Percentiles rank a stretch among this genome's conserved stretches.
phyloP scores from a whole-genome alignment of 2,113 vertebrate genomes.

The Acrocephalus kingi region DNA sequence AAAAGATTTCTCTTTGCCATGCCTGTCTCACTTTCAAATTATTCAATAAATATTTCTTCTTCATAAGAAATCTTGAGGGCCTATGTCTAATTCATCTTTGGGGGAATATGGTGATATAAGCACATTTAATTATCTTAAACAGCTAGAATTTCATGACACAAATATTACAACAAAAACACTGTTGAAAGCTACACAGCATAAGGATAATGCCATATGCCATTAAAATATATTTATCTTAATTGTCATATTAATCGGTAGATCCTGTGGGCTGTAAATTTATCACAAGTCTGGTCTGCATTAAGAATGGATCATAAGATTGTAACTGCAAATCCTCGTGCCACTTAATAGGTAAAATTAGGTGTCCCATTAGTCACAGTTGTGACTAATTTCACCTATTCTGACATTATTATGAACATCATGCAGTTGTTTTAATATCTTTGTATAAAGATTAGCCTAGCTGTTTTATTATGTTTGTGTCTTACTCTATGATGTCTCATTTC shows the following conservation, averaged over 20 bases:
- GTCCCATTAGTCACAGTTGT: neutral
- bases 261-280: neutral
- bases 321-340: neutral
- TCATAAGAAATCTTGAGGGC: neutral
- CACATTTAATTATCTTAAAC: neutral
- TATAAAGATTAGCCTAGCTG: neutral
- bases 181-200: neutral
- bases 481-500: neutral
- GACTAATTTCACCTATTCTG: constrained; percentile 20
- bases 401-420: neutral
- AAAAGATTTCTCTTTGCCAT: neutral
- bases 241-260: neutral
- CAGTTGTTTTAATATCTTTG: neutral
- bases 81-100: neutral
- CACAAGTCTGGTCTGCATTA: neutral
- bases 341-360: neutral
- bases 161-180: neutral
- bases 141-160: neutral
- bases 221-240: constrained; percentile 18
- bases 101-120: neutral
- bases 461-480: neutral
- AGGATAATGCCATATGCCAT: neutral
- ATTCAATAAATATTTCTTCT: neutral
- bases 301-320: neutral
- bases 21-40: neutral